A percentile compares a stretch with the other conserved stretches of the same genome.
Evolutionary conservation across 1,140 invertebrate genomes (phyloP).

Genomic region (Aphelenchoides fujianensis): DNA sequence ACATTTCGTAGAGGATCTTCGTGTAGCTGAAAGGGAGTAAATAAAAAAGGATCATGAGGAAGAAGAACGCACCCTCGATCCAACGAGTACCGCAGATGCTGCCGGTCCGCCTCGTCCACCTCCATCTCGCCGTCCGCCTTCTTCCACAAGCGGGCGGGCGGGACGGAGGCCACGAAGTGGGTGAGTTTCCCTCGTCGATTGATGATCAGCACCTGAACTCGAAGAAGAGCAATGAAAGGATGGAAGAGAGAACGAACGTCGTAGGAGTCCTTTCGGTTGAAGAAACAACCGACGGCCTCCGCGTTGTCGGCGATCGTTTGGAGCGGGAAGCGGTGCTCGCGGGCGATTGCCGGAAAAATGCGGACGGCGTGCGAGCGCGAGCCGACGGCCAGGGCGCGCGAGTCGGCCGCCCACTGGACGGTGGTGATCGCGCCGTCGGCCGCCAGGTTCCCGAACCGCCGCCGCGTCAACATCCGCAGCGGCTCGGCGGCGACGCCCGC

Average conservation of each 20-base stretch:
- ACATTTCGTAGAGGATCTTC: conserved; percentile 15
- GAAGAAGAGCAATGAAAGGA: too few species aligned
- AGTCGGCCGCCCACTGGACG: conserved; percentile 5
- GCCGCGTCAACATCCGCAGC: background rate
- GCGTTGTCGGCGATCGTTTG: background rate
- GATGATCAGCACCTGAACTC: conserved; percentile 12
- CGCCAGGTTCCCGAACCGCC: background rate
- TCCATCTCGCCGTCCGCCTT: conserved; percentile 1
- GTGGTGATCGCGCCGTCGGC: background rate
- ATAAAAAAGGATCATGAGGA: too few species aligned
- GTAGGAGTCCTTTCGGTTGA: background rate
- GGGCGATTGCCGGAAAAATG: background rate
- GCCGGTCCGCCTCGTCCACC: background rate
- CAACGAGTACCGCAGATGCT: background rate
- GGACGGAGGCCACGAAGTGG: background rate
- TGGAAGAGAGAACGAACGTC: conserved; percentile 6
- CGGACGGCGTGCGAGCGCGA: background rate
- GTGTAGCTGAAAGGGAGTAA: background rate
- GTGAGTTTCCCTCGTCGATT: conserved; percentile 1
- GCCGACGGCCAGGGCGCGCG: background rate
- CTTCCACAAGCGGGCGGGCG: conserved; percentile 2
- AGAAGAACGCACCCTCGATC: conserved; percentile 1
- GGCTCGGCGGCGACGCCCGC: background rate
- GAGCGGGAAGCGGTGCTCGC: background rate
- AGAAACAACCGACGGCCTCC: conserved; percentile 8